These are phyloP conservation scores for Euthynnus affinis DNA, from an alignment of 2,797 vertebrate genomes.

Conservation along the genomic window DNA sequence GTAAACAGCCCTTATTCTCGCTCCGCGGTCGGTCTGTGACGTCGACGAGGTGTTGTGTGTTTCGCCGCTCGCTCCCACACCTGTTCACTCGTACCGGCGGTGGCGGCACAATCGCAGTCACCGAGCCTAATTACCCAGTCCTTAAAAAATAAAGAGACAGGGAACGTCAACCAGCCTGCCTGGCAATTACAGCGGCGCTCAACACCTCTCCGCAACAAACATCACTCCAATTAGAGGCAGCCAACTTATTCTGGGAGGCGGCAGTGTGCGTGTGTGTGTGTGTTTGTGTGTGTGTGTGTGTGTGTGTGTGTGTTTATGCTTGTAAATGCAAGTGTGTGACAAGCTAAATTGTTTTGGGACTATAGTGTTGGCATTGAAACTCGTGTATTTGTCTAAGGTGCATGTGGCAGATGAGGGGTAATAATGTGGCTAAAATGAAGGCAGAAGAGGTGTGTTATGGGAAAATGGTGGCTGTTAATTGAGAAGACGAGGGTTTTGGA, in stretches of 20 bases:
- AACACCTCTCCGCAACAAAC: slow-evolving; percentile 81
- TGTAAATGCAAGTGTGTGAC: slow-evolving; percentile 56
- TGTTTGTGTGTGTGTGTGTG: slow-evolving; percentile 50
- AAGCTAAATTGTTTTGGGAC: slow-evolving; percentile 68
- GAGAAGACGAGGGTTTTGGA: slow-evolving; percentile 59
- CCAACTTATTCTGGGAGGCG: slow-evolving; percentile 75
- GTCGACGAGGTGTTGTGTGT: slow-evolving; percentile 44
- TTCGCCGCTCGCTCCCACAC: slow-evolving; percentile 60
- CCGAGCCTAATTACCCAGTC: slow-evolving; percentile 83
- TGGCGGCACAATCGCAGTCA: slow-evolving; percentile 63
- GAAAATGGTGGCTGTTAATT: slow-evolving; percentile 64
- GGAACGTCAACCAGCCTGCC: slow-evolving; percentile 79
- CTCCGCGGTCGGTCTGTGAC: slow-evolving; percentile 63
- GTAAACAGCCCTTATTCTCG: slow-evolving; percentile 53
- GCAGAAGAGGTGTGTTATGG: slow-evolving; percentile 49
- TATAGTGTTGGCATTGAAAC: slow-evolving; percentile 44
- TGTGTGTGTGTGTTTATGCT: slow-evolving; percentile 58
- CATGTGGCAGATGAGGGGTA: slow-evolving; percentile 21
- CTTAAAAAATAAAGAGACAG: slow-evolving; percentile 85
- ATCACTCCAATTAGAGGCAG: slow-evolving; percentile 83
- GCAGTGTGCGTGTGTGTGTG: no score
- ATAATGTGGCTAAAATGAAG: slow-evolving; percentile 41
- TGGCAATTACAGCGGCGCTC: slow-evolving; percentile 84
- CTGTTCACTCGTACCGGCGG: slow-evolving; percentile 66
- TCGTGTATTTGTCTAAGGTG: slow-evolving; percentile 44